A percentile compares a stretch with the other conserved stretches of the same genome.
These are phyloP conservation scores for Coendou prehensilis DNA, from an alignment of 2,797 vertebrate genomes.

Conservation along the genomic window DNA sequence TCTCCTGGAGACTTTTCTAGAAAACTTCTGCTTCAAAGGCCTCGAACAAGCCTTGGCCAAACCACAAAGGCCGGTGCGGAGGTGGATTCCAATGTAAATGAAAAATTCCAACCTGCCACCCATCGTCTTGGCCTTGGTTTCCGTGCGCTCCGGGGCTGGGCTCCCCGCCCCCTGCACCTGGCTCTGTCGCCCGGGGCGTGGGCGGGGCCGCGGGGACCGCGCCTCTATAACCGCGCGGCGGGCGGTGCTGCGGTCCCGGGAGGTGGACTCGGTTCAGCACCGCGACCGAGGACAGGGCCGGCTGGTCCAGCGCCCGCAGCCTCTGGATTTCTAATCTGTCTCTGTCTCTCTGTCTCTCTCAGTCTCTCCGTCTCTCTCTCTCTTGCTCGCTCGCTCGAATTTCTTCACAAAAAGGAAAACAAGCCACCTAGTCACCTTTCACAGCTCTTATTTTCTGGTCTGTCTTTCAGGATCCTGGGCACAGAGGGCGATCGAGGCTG, in stretches of 20 bases:
- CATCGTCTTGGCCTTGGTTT: neutral
- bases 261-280: neutral
- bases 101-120: neutral
- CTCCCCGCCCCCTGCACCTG: neutral
- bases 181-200: neutral
- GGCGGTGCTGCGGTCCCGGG: accelerated
- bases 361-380: too few species aligned
- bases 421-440: neutral
- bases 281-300: neutral
- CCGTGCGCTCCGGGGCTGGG: neutral
- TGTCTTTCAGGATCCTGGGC: constrained; percentile 23
- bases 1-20: neutral
- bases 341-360: neutral
- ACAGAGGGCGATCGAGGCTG: constrained; percentile 80
- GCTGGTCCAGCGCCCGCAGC: accelerated
- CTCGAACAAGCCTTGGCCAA: neutral
- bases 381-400: neutral
- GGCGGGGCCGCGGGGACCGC: neutral
- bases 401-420: neutral
- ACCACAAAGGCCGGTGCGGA: neutral
- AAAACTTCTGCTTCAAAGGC: neutral
- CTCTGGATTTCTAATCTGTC: neutral
- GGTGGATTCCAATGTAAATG: neutral
- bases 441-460: neutral
- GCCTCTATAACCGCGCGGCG: neutral